Percentiles rank a stretch among this genome's conserved stretches.
Conservation (phyloP, 2,888 invertebrate genomes). For the Apodemia zela region DNA sequence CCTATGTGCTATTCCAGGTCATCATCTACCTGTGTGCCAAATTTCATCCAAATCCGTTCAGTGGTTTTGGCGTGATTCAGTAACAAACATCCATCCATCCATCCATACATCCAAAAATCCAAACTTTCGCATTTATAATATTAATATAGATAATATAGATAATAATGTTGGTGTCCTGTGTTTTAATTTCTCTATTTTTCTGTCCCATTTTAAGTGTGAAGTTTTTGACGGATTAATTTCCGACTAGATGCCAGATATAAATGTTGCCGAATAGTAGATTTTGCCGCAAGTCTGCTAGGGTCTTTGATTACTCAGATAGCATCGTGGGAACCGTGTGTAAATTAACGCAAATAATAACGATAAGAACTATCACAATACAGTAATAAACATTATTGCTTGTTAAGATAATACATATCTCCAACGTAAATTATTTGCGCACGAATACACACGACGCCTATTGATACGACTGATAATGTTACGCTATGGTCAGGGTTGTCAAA, state of each 20-base stretch:
- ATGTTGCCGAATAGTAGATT: not conserved
- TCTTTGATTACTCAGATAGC: not conserved
- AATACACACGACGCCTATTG: not conserved
- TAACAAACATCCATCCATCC: too few species aligned
- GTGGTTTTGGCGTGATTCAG: too few species aligned
- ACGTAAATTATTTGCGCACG: constrained; percentile 9
- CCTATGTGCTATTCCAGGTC: too few species aligned
- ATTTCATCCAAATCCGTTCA: too few species aligned
- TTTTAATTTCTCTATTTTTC: too few species aligned
- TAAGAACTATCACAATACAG: not conserved
- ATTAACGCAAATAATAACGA: not conserved
- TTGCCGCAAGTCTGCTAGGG: not conserved
- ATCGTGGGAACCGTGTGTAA: constrained; percentile 14
- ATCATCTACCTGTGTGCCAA: too few species aligned
- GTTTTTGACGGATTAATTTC: too few species aligned
- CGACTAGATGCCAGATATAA: not conserved
- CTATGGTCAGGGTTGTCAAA: not conserved
- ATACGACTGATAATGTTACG: not conserved
- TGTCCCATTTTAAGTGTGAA: too few species aligned
- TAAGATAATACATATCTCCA: not conserved
- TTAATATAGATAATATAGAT: too few species aligned
- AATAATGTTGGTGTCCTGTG: too few species aligned
- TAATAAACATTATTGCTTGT: constrained; percentile 9
- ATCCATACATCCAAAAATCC: too few species aligned
- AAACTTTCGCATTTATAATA: too few species aligned